Conservation (phyloP, 2,797 vertebrate genomes). For the Apogon talboti region DNA sequence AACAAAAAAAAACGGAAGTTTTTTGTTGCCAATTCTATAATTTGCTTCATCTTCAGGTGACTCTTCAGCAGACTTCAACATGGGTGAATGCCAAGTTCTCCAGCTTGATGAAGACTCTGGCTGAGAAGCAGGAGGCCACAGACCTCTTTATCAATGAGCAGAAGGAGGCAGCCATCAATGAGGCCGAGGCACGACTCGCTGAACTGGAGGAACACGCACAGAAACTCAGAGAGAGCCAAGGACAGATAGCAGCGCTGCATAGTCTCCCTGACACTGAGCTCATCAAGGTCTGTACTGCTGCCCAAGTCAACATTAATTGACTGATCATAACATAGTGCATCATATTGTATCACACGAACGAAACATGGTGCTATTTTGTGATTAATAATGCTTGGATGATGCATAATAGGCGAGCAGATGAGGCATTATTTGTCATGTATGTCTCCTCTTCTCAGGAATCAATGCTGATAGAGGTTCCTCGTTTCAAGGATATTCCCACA, state of each 20-base stretch:
- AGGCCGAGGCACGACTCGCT: conserved; percentile 69
- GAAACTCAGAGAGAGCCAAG: conserved; percentile 71
- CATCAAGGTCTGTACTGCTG: conserved; percentile 74
- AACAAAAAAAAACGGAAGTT: too few relatives aligned
- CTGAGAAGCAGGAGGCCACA: conserved; percentile 79
- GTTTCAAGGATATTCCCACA: conserved; percentile 67
- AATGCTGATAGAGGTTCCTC: conserved; percentile 75
- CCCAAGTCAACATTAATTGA: too few relatives aligned
- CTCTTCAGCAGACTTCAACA: conserved; percentile 79
- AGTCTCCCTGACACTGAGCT: conserved; percentile 75
- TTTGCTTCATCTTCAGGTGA: conserved; percentile 68
- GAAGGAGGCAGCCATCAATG: conserved; percentile 51
- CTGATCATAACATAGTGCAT: too few relatives aligned
- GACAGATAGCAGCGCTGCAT: conserved; percentile 69
- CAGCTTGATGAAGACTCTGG: conserved; percentile 76
- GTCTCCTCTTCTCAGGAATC: conserved; percentile 72
- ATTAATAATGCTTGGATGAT: too few relatives aligned
- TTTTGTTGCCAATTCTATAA: too few relatives aligned
- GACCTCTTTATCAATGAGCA: conserved; percentile 75
- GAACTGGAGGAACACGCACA: conserved; percentile 66
- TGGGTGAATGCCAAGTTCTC: conserved; percentile 81
- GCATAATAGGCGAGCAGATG: too few relatives aligned
- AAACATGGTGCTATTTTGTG: too few relatives aligned
- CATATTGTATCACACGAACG: neutral
- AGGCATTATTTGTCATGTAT: neutral